Conservation (phyloP, 2,113 vertebrate species). For the Pseudopipra pipra region DNA sequence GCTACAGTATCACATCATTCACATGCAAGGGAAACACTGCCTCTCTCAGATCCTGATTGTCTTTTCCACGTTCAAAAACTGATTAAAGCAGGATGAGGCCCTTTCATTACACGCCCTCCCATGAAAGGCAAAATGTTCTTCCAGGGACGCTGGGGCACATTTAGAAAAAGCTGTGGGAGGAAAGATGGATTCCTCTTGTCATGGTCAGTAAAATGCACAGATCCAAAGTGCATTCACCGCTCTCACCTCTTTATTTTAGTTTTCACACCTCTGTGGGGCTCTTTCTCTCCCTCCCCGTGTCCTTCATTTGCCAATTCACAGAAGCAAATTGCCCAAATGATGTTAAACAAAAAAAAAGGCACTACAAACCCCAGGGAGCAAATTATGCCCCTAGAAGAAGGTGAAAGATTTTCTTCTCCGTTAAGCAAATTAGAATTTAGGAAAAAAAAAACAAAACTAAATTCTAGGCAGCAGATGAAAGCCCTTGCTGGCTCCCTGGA, state of each 20-base stretch:
- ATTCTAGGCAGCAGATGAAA: neutral
- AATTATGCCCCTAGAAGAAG: neutral
- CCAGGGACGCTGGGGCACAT: neutral
- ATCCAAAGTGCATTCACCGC: neutral
- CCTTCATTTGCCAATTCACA: neutral
- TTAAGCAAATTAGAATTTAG: conserved; percentile 2
- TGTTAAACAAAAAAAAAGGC: neutral
- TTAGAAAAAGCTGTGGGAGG: neutral
- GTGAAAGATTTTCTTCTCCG: neutral
- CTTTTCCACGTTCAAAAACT: neutral
- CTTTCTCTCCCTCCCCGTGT: neutral
- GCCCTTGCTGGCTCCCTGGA: neutral
- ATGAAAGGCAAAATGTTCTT: neutral
- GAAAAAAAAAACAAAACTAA: neutral
- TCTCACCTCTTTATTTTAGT: neutral
- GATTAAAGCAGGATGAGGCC: conserved; percentile 24
- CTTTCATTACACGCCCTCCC: conserved; percentile 28
- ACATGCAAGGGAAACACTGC: conserved; percentile 18
- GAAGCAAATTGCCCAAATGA: neutral
- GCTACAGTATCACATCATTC: conserved; percentile 38
- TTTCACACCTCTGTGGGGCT: neutral
- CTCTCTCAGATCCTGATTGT: neutral
- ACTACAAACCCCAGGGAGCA: neutral
- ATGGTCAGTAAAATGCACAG: neutral
- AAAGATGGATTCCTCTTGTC: neutral